Conservation (phyloP, 2,888 invertebrate species). For the Clostera curtula region DNA sequence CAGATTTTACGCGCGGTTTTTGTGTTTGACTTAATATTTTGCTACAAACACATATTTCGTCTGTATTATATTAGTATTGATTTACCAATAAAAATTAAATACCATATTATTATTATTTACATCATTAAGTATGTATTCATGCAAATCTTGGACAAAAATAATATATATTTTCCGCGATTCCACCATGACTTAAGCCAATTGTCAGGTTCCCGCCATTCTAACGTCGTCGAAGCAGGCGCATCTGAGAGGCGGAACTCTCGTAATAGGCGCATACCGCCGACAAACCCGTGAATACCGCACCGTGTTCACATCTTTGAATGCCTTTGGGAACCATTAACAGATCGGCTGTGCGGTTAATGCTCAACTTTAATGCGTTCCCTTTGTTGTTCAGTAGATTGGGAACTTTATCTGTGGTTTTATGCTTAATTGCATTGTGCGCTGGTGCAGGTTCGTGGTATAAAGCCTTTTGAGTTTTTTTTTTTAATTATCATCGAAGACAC, state of each 20-base stretch:
- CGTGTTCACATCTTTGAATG: constrained; percentile 47
- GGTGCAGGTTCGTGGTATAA: no score
- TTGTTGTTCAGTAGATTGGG: constrained; percentile 24
- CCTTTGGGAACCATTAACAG: constrained; percentile 45
- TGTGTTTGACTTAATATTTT: no score
- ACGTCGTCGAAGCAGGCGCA: constrained; percentile 35
- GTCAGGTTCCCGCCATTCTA: constrained; percentile 46
- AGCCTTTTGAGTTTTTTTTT: no score
- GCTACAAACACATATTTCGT: no score
- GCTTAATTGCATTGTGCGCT: constrained; percentile 6
- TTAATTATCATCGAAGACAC: no score
- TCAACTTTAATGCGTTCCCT: constrained; percentile 23
- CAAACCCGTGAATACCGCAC: constrained; percentile 49
- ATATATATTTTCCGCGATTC: constrained; percentile 14
- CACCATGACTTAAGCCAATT: constrained; percentile 24
- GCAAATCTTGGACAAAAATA: no score
- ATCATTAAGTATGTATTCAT: no score
- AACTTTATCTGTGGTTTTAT: no score
- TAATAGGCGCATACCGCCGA: constrained; percentile 57
- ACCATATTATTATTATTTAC: no score
- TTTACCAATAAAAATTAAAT: no score
- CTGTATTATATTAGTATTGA: no score
- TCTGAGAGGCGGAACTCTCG: constrained; percentile 59
- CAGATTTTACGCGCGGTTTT: no score
- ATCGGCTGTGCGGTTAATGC: constrained; percentile 25